Base-by-base conservation (phyloP, 2,113 vertebrate species). In the Lophura nycthemera region DNA sequence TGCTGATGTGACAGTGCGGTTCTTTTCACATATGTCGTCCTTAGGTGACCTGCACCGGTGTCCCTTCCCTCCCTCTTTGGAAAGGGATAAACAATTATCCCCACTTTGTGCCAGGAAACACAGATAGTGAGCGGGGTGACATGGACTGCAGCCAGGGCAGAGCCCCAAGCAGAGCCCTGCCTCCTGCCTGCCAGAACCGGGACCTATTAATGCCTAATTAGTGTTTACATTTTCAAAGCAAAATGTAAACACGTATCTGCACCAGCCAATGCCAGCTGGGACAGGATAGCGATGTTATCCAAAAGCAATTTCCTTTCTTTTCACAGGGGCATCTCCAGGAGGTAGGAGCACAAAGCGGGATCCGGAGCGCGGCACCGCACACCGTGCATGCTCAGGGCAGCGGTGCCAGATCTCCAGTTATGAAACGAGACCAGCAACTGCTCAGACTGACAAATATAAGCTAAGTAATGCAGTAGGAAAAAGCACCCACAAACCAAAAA, bases 151-250 rank as follows among this genome's bases (percentile, higher is more conserved):
- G 94, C 94, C 95, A 95, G 95, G 91, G 77, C 90, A 88, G 76
- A 27, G 13, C 91, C 94, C 89, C 91, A 84, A 75, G 81, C 91
- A 70, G 83, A 86, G 89, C 91, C 0, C 0, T 32, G 54, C 5
- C 84, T 70, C 91, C 80, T 60, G 84, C 66, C 75, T 88, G 88
- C 54, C 84, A 74, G 94, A 60, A 86, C 90, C 90, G 36, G 92
- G 64, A 88, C 88, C 90, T 78, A 95, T 94, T 90, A 94, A 94
- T 86, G 93, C 90, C 83, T 96, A 95, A 96, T 96, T 95, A 95
- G 92, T 88, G 88, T 94, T 96, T 96, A 94, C 95, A 86, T 94
- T 90, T 94, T 91, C 69, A 70, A 17, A 19, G 80, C 61, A 86
- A 89, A 91, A 95, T 86, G 85, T 95, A 95, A 97, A 95, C 88